Evolutionary conservation across 2,888 invertebrate genomes (phyloP), one percentile per base, ranked within the genome.

Genomic region (Poecilus cupreus): DNA sequence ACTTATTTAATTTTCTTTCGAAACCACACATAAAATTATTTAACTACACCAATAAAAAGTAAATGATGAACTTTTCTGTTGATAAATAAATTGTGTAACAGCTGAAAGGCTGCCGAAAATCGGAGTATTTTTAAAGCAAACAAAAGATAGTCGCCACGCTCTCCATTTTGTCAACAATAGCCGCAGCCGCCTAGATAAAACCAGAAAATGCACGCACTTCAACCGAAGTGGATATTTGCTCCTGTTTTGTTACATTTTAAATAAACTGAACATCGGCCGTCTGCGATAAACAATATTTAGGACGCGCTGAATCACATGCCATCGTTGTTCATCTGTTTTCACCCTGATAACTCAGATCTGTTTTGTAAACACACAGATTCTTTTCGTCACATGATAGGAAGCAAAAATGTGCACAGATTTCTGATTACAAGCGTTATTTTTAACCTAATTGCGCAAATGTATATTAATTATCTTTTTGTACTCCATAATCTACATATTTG

Each of bases 321-420:
- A 18, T 72, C n/a, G n/a, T 72, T 39, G 18, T 51, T 51, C 75
- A 75, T 75, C 75, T 75, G 75, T 46, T 75, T 75, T 51, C 37
- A 54, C 26, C 54, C 18, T 46, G 72, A 72, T 72, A 46, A 18
- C 46, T 72, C 13, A 32, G 26, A 11, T 77, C 13, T 57, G 77
- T 74, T 74, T 60, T 57, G 77, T 77, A 77, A 77, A 77, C n/a
- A 49, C 4, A 37, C 37, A 70, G 13, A 51, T 49, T 51, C n/a
- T n/a, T 46, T 75, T 13, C n/a, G 51, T 77, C 77, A 77, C 60
- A 77, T 77, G 77, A 37, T 60, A 20, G 43, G 54, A 57, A 60
- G 60, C 57, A 75, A 75, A 74, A 75, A 51, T 75, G 24, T 75
- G 51, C 51, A 39, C 11, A 3, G 39, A n/a, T 70, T 70, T 72